These are phyloP conservation scores for Brachypteracias leptosomus DNA, from an alignment of 2,113 vertebrate species.

Conservation along the genomic window DNA sequence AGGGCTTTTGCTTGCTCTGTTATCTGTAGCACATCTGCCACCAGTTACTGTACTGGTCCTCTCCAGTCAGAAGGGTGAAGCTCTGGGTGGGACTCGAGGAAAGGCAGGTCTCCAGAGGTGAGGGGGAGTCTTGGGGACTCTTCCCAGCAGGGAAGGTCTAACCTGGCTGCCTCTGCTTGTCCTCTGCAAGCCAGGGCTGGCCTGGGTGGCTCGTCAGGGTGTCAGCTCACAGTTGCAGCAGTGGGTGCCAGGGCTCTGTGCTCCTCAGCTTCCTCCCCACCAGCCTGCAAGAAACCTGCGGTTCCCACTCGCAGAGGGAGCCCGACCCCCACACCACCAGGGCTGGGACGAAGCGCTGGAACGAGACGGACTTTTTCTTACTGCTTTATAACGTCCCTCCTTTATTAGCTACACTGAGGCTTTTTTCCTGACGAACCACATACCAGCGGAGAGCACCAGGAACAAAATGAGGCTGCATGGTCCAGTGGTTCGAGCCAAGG, in stretches of 20 bases:
- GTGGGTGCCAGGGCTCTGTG: background rate
- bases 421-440: constrained; percentile 51
- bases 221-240: background rate
- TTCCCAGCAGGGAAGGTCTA: background rate
- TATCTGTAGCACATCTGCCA: background rate
- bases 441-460: constrained; percentile 14
- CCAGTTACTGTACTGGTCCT: fast-evolving
- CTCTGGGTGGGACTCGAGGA: fast-evolving
- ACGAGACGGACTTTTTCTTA: background rate
- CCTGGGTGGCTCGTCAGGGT: background rate
- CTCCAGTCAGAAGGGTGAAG: background rate
- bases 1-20: background rate
- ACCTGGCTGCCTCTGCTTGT: background rate
- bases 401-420: background rate
- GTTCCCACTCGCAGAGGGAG: background rate
- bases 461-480: constrained; percentile 48
- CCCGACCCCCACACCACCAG: background rate
- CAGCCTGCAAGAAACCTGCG: background rate
- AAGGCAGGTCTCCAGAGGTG: background rate
- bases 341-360: fast-evolving
- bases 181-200: background rate
- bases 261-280: background rate
- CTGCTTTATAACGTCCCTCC: background rate
- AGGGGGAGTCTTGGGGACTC: fast-evolving
- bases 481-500: constrained; percentile 28